Evolutionary conservation across 2,797 vertebrate genomes (phyloP).

Genomic region (Eurystomus glaucurus): DNA sequence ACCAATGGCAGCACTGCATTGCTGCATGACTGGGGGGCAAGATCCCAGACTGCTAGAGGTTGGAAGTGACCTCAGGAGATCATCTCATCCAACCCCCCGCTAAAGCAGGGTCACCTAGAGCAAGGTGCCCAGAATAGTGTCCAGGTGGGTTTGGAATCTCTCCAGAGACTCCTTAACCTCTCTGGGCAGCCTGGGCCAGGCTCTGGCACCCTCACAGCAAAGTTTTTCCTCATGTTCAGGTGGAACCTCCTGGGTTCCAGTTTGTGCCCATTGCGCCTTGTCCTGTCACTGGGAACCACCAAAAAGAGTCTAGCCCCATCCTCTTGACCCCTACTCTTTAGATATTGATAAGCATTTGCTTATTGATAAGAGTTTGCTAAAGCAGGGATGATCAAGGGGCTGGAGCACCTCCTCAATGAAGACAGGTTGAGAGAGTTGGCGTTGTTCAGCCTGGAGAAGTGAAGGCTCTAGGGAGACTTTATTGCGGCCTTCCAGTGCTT

Average conservation of each 20-base stretch:
- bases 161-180: background rate
- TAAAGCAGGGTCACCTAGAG: background rate
- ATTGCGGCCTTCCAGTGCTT: no score
- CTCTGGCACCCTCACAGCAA: background rate
- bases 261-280: background rate
- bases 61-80: background rate
- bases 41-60: background rate
- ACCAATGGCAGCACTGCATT: background rate
- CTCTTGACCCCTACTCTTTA: background rate
- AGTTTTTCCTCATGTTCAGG: background rate
- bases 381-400: background rate
- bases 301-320: background rate
- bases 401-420: no score
- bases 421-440: no score
- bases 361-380: background rate
- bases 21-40: accelerated
- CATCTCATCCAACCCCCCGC: background rate
- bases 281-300: background rate
- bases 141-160: background rate
- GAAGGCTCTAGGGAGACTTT: no score
- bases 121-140: background rate
- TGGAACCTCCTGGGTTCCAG: background rate
- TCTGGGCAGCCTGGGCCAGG: background rate
- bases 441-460: no score
- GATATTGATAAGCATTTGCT: background rate